These are phyloP conservation scores for Sycophila sp. DNA, from an alignment of 1,140 invertebrate genomes.

Conservation along the genomic window DNA sequence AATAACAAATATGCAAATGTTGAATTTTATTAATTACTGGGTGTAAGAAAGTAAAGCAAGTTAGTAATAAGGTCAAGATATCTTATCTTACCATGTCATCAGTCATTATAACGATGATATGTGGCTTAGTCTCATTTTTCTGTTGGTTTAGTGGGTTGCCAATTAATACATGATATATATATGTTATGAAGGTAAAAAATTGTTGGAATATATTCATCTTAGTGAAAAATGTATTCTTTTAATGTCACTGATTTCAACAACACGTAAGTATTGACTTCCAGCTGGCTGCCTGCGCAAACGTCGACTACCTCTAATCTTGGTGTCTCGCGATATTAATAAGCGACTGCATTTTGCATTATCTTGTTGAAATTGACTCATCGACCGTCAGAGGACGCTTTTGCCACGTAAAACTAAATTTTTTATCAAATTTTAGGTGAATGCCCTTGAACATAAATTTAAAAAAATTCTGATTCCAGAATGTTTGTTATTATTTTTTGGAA, in stretches of 20 bases:
- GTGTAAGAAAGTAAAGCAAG: neutral
- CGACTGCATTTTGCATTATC: neutral
- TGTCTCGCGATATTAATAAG: neutral
- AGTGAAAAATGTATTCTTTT: neutral
- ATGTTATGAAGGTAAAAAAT: neutral
- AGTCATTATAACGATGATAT: slow-evolving; percentile 69
- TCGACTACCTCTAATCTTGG: neutral
- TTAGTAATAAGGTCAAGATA: too few species aligned
- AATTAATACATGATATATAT: neutral
- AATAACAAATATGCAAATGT: too few species aligned
- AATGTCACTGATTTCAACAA: neutral
- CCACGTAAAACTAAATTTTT: neutral
- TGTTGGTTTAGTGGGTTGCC: neutral
- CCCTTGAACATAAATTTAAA: too few species aligned
- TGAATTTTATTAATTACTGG: too few species aligned
- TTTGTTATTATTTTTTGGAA: too few species aligned
- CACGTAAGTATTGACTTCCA: too few species aligned
- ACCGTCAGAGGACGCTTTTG: neutral
- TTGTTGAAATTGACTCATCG: neutral
- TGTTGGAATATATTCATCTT: neutral
- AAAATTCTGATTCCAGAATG: too few species aligned
- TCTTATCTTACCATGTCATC: slow-evolving; percentile 72
- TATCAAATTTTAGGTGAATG: too few species aligned
- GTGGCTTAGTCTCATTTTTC: too few species aligned
- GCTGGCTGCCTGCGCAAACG: neutral